Evolutionary conservation across 2,797 vertebrate species (phyloP).

Genomic region (Coccyzus lansbergi): DNA sequence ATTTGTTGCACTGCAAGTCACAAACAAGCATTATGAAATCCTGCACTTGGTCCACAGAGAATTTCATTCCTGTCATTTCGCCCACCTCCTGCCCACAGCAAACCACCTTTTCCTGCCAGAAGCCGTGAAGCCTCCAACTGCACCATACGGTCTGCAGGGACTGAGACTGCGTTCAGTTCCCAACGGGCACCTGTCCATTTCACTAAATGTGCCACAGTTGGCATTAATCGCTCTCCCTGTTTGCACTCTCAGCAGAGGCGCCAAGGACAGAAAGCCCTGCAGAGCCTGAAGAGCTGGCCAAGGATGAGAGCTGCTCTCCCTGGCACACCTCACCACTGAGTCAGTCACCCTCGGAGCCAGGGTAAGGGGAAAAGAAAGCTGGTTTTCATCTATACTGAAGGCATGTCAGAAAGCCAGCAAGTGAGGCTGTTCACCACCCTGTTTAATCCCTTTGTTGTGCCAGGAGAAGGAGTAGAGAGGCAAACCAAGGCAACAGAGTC

Average conservation of each 20-base stretch:
- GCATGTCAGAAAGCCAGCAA: not conserved
- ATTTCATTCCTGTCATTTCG: not conserved
- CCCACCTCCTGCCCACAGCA: not conserved
- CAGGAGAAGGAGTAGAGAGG: not conserved
- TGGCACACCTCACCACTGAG: not conserved
- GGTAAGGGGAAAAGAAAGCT: not conserved
- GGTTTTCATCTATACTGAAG: not conserved
- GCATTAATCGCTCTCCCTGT: not conserved
- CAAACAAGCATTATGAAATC: not conserved
- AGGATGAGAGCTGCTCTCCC: not conserved
- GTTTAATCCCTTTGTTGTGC: not conserved
- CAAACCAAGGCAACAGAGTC: not conserved
- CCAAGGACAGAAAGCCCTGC: slow-evolving; percentile 5
- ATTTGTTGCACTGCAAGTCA: slow-evolving; percentile 88
- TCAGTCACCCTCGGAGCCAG: not conserved
- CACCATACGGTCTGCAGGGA: not conserved
- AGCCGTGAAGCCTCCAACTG: not conserved
- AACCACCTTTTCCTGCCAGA: not conserved
- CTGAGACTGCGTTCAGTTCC: not conserved
- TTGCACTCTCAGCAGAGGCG: not conserved
- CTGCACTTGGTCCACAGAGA: not conserved
- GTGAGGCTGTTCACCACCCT: not conserved
- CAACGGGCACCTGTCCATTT: not conserved
- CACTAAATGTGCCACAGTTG: not conserved
- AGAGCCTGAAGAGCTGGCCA: not conserved